phyloP scores from a whole-genome alignment of 1,140 invertebrate genomes.

The Panagrolaimus sp. region DNA sequence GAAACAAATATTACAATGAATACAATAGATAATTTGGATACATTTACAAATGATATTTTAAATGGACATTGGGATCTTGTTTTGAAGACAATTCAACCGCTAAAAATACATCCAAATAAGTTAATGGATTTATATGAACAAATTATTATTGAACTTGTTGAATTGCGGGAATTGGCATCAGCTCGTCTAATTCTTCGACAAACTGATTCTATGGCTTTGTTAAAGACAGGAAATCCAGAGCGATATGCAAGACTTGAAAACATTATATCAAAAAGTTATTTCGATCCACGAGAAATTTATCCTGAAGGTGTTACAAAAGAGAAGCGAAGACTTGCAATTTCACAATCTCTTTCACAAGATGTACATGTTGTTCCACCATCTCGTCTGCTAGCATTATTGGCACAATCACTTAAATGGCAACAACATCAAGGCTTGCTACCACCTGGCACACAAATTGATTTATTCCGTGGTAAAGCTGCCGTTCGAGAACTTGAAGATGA shows the following conservation, averaged over 20 bases:
- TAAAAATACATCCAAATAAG: slow-evolving; percentile 96
- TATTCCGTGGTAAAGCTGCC: slow-evolving; percentile 96
- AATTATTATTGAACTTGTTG: slow-evolving; percentile 97
- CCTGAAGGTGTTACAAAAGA: slow-evolving; percentile 90
- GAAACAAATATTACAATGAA: slow-evolving; percentile 97
- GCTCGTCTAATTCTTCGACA: slow-evolving; percentile 86
- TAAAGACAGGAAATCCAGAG: slow-evolving; percentile 93
- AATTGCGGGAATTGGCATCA: slow-evolving; percentile 91
- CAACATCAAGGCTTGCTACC: slow-evolving; percentile 95
- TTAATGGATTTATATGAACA: slow-evolving; percentile 98
- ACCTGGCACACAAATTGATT: slow-evolving; percentile 91
- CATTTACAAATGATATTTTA: slow-evolving; percentile 91
- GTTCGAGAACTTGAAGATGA: slow-evolving; percentile 97
- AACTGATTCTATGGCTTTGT: slow-evolving; percentile 97
- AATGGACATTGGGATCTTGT: slow-evolving; percentile 99
- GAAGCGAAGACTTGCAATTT: slow-evolving; percentile 83
- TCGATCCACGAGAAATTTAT: slow-evolving; percentile 95
- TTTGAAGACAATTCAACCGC: slow-evolving; percentile 87
- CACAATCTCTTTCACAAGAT: slow-evolving; percentile 85
- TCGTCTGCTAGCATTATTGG: slow-evolving; percentile 80
- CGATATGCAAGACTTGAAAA: slow-evolving; percentile 78
- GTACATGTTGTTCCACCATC: slow-evolving; percentile 96
- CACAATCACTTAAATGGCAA: slow-evolving; percentile 98
- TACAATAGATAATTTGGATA: slow-evolving; percentile 97
- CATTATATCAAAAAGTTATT: slow-evolving; percentile 87